phyloP scores from a whole-genome alignment of 2,888 invertebrate genomes.

The Thymelicus acteon region DNA sequence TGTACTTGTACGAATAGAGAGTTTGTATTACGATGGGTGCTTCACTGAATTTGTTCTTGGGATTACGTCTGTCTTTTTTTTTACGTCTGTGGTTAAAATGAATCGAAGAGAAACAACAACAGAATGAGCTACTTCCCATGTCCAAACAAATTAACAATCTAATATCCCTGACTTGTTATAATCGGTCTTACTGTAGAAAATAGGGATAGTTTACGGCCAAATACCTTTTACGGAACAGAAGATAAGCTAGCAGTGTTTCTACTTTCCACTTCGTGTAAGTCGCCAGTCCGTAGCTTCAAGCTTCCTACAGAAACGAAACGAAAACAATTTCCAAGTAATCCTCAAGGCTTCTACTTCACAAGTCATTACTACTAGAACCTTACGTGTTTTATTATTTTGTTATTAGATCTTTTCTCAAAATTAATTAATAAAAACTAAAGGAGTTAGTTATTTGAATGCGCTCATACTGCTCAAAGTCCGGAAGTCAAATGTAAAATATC shows the following conservation, averaged over 20 bases:
- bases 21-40: no score
- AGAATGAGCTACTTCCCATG: no score
- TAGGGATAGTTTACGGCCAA: constrained; percentile 10
- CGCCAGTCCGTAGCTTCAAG: constrained; percentile 48
- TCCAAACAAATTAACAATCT: no score
- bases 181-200: background rate
- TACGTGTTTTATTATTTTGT: background rate
- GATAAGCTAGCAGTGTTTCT: constrained; percentile 56
- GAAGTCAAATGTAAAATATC: no score
- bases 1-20: no score
- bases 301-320: constrained; percentile 51
- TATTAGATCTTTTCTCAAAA: background rate
- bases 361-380: constrained; percentile 7
- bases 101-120: no score
- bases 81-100: no score
- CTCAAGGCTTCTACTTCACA: constrained; percentile 13
- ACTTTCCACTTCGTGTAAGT: constrained; percentile 46
- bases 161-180: background rate
- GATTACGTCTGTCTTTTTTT: no score
- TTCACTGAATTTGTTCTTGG: no score
- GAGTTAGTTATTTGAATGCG: no score
- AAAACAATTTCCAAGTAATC: constrained; percentile 33
- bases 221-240: constrained; percentile 47
- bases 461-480: no score
- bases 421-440: constrained; percentile 31